Percentiles rank a stretch among this genome's conserved stretches.
Conservation (phyloP, 2,113 vertebrate species). For the Oncorhynchus tshawytscha region DNA sequence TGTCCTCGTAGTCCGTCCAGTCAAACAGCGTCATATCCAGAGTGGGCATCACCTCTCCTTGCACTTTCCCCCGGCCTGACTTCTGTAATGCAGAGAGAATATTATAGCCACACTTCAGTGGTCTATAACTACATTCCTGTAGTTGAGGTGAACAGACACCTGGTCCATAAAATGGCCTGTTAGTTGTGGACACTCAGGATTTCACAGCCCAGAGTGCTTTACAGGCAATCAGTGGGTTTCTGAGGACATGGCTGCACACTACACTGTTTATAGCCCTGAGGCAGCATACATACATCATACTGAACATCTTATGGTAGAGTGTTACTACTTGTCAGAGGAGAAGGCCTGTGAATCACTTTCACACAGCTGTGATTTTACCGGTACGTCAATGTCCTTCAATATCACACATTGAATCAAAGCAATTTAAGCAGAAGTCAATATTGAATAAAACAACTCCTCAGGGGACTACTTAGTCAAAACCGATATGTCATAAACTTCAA, state of each 20-base stretch:
- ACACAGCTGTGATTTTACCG: background rate
- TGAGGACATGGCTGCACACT: no score
- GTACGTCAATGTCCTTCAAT: background rate
- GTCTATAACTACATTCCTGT: no score
- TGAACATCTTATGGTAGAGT: no score
- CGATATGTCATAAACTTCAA: conserved; percentile 13
- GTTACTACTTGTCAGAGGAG: background rate
- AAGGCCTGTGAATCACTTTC: background rate
- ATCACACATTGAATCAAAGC: background rate
- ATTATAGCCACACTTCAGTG: no score
- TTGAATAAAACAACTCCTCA: conserved; percentile 16
- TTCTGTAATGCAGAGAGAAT: conserved; percentile 48
- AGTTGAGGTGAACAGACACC: no score
- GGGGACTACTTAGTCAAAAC: conserved; percentile 10
- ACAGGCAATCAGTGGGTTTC: no score
- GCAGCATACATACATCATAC: no score
- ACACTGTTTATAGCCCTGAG: no score
- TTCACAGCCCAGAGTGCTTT: no score
- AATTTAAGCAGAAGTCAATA: background rate
- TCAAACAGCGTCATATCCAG: conserved; percentile 96
- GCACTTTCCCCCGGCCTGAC: conserved; percentile 67
- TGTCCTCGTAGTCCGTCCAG: conserved; percentile 97
- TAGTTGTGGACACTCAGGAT: no score
- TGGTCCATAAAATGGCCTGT: no score
- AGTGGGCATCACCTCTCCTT: conserved; percentile 92